Conservation (phyloP, 92 coral and sea anemone species). For the Palythoa heliodiscus region DNA sequence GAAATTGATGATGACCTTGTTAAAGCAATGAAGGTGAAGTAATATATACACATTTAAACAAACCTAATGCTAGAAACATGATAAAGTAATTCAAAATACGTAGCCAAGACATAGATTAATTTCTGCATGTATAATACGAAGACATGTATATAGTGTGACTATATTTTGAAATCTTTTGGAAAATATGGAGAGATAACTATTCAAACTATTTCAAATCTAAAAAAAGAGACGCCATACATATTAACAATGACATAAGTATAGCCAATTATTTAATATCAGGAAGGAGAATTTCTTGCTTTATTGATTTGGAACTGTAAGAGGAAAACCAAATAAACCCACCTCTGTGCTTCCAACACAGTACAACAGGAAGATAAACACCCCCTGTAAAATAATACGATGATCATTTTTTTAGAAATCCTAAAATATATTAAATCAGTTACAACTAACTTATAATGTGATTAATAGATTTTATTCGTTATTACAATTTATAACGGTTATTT, state of each 20-base stretch:
- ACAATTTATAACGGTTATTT: not conserved
- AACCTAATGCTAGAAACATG: not conserved
- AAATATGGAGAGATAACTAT: too few relatives aligned
- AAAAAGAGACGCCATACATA: not conserved
- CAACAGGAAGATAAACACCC: constrained; percentile 74
- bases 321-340: constrained; percentile 46
- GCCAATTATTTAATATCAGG: not conserved
- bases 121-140: too few relatives aligned
- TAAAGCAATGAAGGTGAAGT: not conserved
- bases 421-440: too few relatives aligned
- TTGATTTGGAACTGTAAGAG: not conserved
- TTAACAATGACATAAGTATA: too few relatives aligned
- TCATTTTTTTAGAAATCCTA: too few relatives aligned
- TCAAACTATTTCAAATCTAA: not conserved
- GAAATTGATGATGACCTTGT: too few relatives aligned
- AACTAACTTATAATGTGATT: not conserved
- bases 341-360: constrained; percentile 76
- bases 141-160: too few relatives aligned
- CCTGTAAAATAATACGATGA: constrained; percentile 53
- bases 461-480: not conserved
- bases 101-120: too few relatives aligned
- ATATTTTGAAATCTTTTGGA: too few relatives aligned
- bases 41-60: not conserved
- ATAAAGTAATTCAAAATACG: too few relatives aligned
- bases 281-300: not conserved